Base-by-base conservation (phyloP, 2,888 invertebrate genomes). In the Abrostola tripartita region DNA sequence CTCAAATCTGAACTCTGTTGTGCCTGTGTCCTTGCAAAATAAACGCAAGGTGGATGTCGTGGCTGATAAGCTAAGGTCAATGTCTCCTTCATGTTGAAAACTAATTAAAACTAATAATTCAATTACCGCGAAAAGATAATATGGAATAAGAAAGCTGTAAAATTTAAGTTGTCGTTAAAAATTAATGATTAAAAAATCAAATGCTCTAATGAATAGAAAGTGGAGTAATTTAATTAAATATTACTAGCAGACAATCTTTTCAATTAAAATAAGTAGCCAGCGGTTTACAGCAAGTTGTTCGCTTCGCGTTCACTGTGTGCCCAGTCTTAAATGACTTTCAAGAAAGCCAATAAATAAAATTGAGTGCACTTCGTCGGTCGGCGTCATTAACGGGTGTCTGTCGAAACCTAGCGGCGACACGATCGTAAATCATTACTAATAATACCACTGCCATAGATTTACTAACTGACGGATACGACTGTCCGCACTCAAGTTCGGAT, bases 381-480 rank as follows among this genome's bases (percentile, higher is more conserved):
- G 79, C 77, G 74, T 87, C 88, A 89, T 90, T 90, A 88, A 85
- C 83, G 81, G 78, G 79, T 80, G 81, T 82, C 81, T 84, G 83
- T 82, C 84, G 82, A 84, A 86, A 82, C 81, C 81, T 77, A 65
- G 71, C 78, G 69, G 74, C 76, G 79, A 82, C 79, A 74, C 55
- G 79, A 69, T 87, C 90, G 81, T 90, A 84, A 90, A 89, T 90
- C 88, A 90, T 87, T 77, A 81, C 81, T 84, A 88, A 83, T 85
- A 82, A 79, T 79, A 80, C 74, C 54, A 66, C 65, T 71, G 68
- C 78, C 79, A 72, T 69, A 63, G 77, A 81, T 68, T 68, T 57
- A 80, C 52, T 65, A 77, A 70, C 58, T 62, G 56, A 54, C 76
- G 78, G 76, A 79, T 71, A 73, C 52, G 74, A 49, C 54, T 54